Evolutionary conservation across 2,888 invertebrate species (phyloP), one percentile per base, ranked within the genome.

Genomic region (Podabrus alpinus): DNA sequence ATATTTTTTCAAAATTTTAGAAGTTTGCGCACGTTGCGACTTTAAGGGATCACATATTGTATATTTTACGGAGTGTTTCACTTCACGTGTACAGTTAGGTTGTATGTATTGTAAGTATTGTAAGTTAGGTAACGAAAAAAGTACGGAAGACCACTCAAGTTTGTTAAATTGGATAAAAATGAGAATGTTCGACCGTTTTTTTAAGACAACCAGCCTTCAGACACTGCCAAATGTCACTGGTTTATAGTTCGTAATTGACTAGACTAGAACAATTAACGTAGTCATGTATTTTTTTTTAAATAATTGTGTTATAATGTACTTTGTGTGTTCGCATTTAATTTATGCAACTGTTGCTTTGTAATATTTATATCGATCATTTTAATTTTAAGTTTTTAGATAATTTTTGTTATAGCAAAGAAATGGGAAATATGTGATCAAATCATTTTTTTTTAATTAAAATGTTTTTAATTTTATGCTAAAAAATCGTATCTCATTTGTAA

Each of bases 11-110:
- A 70, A 62, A 45, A 16, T 64, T 25, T 24, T 69, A 70, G 15
- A 68, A 68, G 68, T 73, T 73, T 69, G 75, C 72, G 66, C 21
- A 72, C 21, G 59, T 74, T 69, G 61, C 66, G 67, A 62, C 59
- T 66, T 71, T 74, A 70, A 76, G 80, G 79, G 78, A 80, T 77
- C 78, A 81, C 74, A 77, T 72, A 74, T 73, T 81, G 80, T 81
- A 81, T 78, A 81, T 80, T 80, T 78, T 80, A 76, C 59, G 69
- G 69, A 75, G 66, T 68, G 81, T 83, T 80, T 84, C 84, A 82
- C 83, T 83, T 85, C 84, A 73, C 82, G 78, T 85, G 85, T 85
- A 84, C 81, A 85, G 83, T 84, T 64, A 84, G 84, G 83, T 81
- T 84, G 84, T 85, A 83, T 85, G 85, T 86, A 85, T 84, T 85